Evolutionary conservation across 2,797 vertebrate species (phyloP).

Genomic region (Phrynocephalus vlangalii): DNA sequence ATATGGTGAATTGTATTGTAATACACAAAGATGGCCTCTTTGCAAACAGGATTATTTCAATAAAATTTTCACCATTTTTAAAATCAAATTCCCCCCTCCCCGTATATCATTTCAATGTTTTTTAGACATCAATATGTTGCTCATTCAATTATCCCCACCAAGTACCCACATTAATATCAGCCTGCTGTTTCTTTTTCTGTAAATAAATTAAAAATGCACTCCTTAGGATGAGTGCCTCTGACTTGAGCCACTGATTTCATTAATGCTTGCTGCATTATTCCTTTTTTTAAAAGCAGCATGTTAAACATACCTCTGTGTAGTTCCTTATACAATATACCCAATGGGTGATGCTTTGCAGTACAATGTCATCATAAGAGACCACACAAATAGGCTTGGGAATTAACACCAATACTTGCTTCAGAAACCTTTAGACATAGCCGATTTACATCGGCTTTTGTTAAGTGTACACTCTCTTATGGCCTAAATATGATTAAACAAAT

Average conservation of each 20-base stretch:
- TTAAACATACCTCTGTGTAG: constrained; percentile 40
- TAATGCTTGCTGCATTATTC: constrained; percentile 17
- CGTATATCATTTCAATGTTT: constrained; percentile 64
- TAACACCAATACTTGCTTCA: constrained; percentile 57
- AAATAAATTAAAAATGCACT: constrained; percentile 55
- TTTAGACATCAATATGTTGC: constrained; percentile 50
- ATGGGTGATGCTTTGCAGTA: constrained; percentile 23
- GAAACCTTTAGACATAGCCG: constrained; percentile 53
- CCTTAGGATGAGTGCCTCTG: constrained; percentile 55
- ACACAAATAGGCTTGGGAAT: constrained; percentile 53
- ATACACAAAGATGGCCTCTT: constrained; percentile 81
- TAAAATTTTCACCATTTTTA: constrained; percentile 74
- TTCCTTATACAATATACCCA: constrained; percentile 43
- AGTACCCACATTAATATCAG: constrained; percentile 58
- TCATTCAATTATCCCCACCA: constrained; percentile 49
- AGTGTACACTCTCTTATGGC: constrained; percentile 40
- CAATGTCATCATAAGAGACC: constrained; percentile 48
- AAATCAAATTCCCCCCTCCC: constrained; percentile 60
- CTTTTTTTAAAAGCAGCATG: neutral
- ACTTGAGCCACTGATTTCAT: constrained; percentile 61
- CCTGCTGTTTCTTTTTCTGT: constrained; percentile 30
- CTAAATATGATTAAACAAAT: constrained; percentile 68
- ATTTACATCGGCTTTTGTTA: constrained; percentile 54
- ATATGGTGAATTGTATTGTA: constrained; percentile 79
- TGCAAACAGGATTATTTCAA: constrained; percentile 73